These are phyloP conservation scores for Nestor notabilis DNA, from an alignment of 2,113 vertebrate species.

Conservation along the genomic window DNA sequence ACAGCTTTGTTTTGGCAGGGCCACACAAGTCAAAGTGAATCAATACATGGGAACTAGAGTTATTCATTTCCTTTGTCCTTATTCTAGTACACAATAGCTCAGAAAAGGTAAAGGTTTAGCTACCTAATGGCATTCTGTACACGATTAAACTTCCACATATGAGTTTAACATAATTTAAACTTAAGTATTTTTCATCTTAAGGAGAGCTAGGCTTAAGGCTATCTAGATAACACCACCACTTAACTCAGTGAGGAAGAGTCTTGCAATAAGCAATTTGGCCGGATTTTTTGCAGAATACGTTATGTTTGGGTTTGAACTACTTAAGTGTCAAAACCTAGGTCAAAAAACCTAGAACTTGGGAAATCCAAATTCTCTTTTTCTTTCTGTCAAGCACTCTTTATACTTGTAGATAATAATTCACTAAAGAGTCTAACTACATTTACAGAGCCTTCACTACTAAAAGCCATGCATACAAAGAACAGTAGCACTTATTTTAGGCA, in stretches of 20 bases:
- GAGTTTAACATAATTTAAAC: background rate
- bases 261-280: background rate
- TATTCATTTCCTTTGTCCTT: background rate
- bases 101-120: background rate
- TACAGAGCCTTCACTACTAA: background rate
- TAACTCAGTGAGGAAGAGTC: background rate
- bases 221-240: background rate
- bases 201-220: background rate
- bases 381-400: background rate
- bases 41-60: background rate
- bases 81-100: background rate
- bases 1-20: background rate
- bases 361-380: background rate
- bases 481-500: background rate
- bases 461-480: background rate
- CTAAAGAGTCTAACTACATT: background rate
- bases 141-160: fast-evolving
- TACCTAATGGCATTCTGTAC: background rate
- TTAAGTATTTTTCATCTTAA: background rate
- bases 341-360: background rate
- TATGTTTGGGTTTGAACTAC: background rate
- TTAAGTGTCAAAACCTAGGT: background rate
- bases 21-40: background rate
- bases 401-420: background rate
- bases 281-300: background rate